Percentiles rank a stretch among this genome's conserved stretches.
Conservation (phyloP, 2,888 invertebrate genomes). For the Acleris literana region DNA sequence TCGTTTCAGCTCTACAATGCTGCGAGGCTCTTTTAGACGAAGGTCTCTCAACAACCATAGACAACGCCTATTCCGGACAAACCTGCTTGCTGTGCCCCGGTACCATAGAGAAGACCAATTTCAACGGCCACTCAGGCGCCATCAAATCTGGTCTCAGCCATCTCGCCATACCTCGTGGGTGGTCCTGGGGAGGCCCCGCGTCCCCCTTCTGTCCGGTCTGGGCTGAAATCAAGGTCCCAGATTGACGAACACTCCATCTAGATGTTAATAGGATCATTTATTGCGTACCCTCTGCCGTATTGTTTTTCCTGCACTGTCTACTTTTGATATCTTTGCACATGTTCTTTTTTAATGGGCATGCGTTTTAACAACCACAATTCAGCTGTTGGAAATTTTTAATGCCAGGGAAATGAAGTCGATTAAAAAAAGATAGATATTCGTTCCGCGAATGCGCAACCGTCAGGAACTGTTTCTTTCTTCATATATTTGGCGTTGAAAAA, state of each 20-base stretch:
- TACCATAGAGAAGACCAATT: conserved; percentile 53
- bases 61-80: conserved; percentile 57
- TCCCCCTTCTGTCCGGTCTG: conserved; percentile 90
- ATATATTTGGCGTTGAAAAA: no score
- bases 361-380: not conserved
- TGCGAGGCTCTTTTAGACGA: conserved; percentile 66
- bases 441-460: no score
- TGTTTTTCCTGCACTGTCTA: conserved; percentile 55
- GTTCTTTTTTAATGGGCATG: conserved; percentile 45
- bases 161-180: conserved; percentile 91
- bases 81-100: conserved; percentile 64
- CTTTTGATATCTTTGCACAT: conserved; percentile 48
- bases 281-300: conserved; percentile 46
- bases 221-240: conserved; percentile 85
- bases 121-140: conserved; percentile 85
- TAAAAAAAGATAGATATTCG: no score
- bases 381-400: not conserved
- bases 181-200: conserved; percentile 92
- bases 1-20: conserved; percentile 62
- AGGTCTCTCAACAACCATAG: conserved; percentile 63
- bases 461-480: no score
- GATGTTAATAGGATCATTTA: conserved; percentile 45
- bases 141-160: conserved; percentile 88
- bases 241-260: conserved; percentile 60
- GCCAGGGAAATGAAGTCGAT: no score